Evolutionary conservation across 1,140 invertebrate genomes (phyloP).

Genomic region (Drosophila virilis): DNA sequence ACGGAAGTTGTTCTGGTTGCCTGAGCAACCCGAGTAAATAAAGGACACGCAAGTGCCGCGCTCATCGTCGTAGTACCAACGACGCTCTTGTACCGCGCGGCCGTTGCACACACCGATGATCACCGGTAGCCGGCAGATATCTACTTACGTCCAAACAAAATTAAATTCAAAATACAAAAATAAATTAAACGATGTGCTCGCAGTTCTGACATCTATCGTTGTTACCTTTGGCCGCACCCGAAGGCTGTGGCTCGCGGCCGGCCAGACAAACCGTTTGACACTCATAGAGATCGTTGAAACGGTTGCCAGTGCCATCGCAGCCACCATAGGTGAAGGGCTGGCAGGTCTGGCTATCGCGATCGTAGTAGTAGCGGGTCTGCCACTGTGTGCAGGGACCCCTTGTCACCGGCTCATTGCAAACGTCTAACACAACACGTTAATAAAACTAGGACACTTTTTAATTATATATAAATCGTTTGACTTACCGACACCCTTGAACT

Average conservation of each 20-base stretch:
- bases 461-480: constrained; percentile 2
- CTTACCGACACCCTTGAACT: constrained; percentile 89
- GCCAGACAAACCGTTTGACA: constrained; percentile 88
- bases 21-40: constrained; percentile 91
- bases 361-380: constrained; percentile 89
- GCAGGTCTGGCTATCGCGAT: constrained; percentile 86
- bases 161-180: constrained; percentile 31
- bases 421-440: constrained; percentile 85
- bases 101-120: constrained; percentile 90
- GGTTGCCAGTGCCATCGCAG: constrained; percentile 94
- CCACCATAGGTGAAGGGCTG: constrained; percentile 92
- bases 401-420: constrained; percentile 87
- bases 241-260: constrained; percentile 65
- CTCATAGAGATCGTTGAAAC: constrained; percentile 89
- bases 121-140: constrained; percentile 89
- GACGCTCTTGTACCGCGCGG: constrained; percentile 85
- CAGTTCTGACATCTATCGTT: background rate
- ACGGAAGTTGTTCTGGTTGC: constrained; percentile 92
- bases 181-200: constrained; percentile 35
- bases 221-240: constrained; percentile 67
- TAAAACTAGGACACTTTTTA: constrained; percentile 10
- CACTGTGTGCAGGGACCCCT: constrained; percentile 88
- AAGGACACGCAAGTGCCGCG: constrained; percentile 90
- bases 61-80: constrained; percentile 93
- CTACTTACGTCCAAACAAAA: constrained; percentile 64